These are phyloP conservation scores for Callospermophilus lateralis DNA, from an alignment of 2,113 vertebrate species.

Conservation along the genomic window DNA sequence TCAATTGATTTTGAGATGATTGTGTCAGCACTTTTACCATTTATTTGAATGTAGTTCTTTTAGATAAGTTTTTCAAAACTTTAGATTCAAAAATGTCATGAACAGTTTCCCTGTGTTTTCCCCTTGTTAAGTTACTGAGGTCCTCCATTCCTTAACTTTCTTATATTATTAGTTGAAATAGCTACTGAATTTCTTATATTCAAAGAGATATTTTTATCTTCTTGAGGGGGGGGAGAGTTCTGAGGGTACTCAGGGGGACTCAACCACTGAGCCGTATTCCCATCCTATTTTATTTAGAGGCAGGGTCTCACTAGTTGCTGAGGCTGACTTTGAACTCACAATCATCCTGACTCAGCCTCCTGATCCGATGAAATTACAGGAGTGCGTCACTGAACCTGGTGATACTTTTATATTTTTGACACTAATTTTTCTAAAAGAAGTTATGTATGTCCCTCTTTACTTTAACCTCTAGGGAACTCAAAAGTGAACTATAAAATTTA, in stretches of 20 bases:
- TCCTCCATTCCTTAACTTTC: background rate
- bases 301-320: too few species aligned
- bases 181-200: background rate
- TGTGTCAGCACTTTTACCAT: background rate
- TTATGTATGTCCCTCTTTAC: background rate
- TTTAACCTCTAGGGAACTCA: background rate
- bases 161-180: background rate
- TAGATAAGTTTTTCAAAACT: background rate
- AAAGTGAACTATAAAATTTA: background rate
- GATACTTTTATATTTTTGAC: background rate
- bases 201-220: background rate
- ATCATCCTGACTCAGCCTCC: too few species aligned
- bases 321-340: too few species aligned
- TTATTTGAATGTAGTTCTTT: background rate
- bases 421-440: background rate
- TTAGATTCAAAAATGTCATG: background rate
- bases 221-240: too few species aligned
- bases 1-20: background rate
- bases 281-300: too few species aligned
- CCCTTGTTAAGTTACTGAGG: background rate
- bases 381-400: too few species aligned
- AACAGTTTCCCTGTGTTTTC: background rate
- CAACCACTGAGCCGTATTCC: too few species aligned
- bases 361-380: too few species aligned
- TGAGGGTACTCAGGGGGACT: too few species aligned